These are phyloP conservation scores for Eulemur mongoz DNA, from an alignment of 2,797 vertebrate genomes.

Conservation along the genomic window DNA sequence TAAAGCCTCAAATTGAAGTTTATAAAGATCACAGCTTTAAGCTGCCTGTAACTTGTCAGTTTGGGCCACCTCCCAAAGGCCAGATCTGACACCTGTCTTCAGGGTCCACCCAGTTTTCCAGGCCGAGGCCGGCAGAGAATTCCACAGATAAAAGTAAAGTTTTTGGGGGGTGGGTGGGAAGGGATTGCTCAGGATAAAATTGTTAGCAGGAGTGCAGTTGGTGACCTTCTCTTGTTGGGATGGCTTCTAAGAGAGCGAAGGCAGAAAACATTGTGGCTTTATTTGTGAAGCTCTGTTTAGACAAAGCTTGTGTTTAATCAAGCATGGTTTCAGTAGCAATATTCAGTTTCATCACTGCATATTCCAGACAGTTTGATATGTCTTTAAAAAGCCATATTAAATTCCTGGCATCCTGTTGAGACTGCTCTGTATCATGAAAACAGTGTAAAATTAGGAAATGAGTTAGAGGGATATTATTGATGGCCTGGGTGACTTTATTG, in stretches of 20 bases:
- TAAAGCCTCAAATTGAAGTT: constrained; percentile 47
- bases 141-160: constrained; percentile 76
- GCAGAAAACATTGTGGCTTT: constrained; percentile 15
- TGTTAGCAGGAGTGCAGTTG: constrained; percentile 14
- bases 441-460: constrained; percentile 4
- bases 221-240: not conserved
- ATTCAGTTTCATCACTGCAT: constrained; percentile 48
- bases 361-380: constrained; percentile 10
- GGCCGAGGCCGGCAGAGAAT: constrained; percentile 76
- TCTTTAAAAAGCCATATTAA: constrained; percentile 48
- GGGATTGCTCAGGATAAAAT: constrained; percentile 33
- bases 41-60: constrained; percentile 58
- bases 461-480: constrained; percentile 27
- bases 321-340: constrained; percentile 34
- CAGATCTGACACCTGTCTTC: constrained; percentile 29
- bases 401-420: constrained; percentile 32
- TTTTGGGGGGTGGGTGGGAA: not conserved
- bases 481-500: constrained; percentile 33
- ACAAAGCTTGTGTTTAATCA: constrained; percentile 57
- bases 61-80: constrained; percentile 26
- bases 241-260: constrained; percentile 26
- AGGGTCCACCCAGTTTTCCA: constrained; percentile 63
- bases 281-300: constrained; percentile 47
- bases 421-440: constrained; percentile 11
- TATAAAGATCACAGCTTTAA: constrained; percentile 72